Evolutionary conservation across 2,113 vertebrate genomes (phyloP).

Genomic region (Festucalex cinctus): DNA sequence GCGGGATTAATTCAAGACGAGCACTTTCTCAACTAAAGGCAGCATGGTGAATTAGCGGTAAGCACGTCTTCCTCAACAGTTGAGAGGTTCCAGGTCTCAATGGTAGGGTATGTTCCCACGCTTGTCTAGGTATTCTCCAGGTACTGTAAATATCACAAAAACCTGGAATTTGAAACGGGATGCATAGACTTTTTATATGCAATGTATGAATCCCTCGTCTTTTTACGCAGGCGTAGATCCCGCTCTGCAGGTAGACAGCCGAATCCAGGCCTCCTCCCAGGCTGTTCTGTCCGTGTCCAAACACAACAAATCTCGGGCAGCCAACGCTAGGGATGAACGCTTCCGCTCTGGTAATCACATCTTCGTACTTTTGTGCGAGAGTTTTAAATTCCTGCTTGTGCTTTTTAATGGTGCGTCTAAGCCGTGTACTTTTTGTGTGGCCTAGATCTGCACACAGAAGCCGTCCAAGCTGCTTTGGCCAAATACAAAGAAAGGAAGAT

Average conservation of each 20-base stretch:
- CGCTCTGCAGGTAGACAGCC: constrained; percentile 82
- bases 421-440: not conserved
- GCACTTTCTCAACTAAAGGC: constrained; percentile 34
- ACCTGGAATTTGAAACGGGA: too few species aligned
- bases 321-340: constrained; percentile 86
- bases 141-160: too few species aligned
- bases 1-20: constrained; percentile 43
- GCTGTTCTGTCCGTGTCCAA: constrained; percentile 64
- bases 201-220: not conserved
- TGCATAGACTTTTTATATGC: not conserved
- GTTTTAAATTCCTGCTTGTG: constrained; percentile 9
- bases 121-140: too few species aligned
- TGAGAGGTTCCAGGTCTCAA: too few species aligned
- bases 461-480: constrained; percentile 92
- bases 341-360: constrained; percentile 86
- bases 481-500: constrained; percentile 95
- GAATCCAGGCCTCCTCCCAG: constrained; percentile 76
- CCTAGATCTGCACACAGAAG: constrained; percentile 93
- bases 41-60: not conserved
- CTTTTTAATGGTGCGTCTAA: constrained; percentile 13
- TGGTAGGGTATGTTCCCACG: too few species aligned
- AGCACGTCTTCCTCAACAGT: too few species aligned
- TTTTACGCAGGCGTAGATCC: constrained; percentile 83
- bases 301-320: constrained; percentile 80
- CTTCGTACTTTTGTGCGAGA: constrained; percentile 4